Evolutionary conservation across 2,888 invertebrate genomes (phyloP), one percentile per base, ranked within the genome.

Genomic region (Drosophila cyrtoloma): DNA sequence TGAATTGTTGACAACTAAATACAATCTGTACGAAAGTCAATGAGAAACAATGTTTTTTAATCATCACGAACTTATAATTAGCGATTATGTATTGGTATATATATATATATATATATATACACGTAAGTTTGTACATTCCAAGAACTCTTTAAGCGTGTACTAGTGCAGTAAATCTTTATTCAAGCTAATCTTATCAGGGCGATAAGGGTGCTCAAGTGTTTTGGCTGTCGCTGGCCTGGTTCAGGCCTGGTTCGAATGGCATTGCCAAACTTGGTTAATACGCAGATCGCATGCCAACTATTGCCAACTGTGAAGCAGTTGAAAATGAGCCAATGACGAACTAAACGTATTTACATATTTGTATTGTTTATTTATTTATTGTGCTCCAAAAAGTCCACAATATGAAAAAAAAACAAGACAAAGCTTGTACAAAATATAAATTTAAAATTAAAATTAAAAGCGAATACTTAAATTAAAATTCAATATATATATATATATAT

Each of bases 111-210:
- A 10, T 19, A 9, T 42, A 42, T 22, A 44, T 6, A 47, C 1
- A 47, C 3, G 7, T 12, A 22, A 7, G 19, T 26, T 10, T 26
- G 3, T 4, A 30, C n/a, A 42, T 69, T 75, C 80, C 58, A 79
- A 70, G 66, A 80, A 75, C 32, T 52, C 12, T 30, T 35, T 22
- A 47, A 12, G 55, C 26, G 37, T 28, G 1, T 14, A 12, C 32
- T 9, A 26, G 52, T 37, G 47, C 14, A 26, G 51, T 52, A 69
- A 79, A 69, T 77, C 80, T 53, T 55, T 56, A 26, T 51, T 28
- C 14, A 26, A 50, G 28, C 26, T 52, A 75, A 77, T 80, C 81
- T 79, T 77, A 81, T 79, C 77, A 28, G 12, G 4, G 19, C 42
- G 64, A 73, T 73, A 72, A 71, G 44, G 22, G 22, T 35, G 28